phyloP scores from a whole-genome alignment of 2,113 vertebrate species.

The Zeus faber region DNA sequence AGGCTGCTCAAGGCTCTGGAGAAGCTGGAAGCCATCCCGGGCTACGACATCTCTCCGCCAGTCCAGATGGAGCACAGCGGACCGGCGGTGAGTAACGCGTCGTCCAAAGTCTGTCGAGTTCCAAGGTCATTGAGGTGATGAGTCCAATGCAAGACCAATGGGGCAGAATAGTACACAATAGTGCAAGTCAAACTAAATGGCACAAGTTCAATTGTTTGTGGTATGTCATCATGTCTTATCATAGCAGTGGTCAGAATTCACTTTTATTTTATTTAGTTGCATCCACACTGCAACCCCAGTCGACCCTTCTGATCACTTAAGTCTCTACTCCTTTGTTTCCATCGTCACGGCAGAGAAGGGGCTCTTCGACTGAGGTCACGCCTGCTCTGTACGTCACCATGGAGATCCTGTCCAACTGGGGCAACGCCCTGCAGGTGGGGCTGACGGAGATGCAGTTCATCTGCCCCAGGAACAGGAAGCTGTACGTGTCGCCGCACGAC shows the following conservation, averaged over 20 bases:
- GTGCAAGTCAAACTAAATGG: too few species aligned
- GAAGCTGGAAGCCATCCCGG: slow-evolving; percentile 67
- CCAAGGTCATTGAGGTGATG: too few species aligned
- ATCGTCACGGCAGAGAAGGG: slow-evolving; percentile 43
- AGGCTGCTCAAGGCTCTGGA: slow-evolving; percentile 75
- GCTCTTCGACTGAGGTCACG: slow-evolving; percentile 55
- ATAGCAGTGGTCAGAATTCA: too few species aligned
- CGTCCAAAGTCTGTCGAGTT: too few species aligned
- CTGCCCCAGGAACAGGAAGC: slow-evolving; percentile 74
- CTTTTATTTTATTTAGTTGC: too few species aligned
- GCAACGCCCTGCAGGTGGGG: slow-evolving; percentile 76
- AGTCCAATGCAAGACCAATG: too few species aligned
- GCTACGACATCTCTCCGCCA: slow-evolving; percentile 35
- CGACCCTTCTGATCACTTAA: too few species aligned
- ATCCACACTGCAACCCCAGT: too few species aligned
- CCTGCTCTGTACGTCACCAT: slow-evolving; percentile 86
- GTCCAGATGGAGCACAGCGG: slow-evolving; percentile 22
- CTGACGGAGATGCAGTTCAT: slow-evolving; percentile 93
- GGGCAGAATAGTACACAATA: too few species aligned
- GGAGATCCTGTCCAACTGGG: slow-evolving; percentile 97
- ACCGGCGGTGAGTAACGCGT: slow-evolving; percentile 1
- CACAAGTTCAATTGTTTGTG: too few species aligned
- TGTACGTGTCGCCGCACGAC: slow-evolving; percentile 89
- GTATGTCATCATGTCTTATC: too few species aligned
- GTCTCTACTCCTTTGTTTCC: not conserved